Conservation (phyloP, 2,888 invertebrate species). For the Hypomecis punctinalis region DNA sequence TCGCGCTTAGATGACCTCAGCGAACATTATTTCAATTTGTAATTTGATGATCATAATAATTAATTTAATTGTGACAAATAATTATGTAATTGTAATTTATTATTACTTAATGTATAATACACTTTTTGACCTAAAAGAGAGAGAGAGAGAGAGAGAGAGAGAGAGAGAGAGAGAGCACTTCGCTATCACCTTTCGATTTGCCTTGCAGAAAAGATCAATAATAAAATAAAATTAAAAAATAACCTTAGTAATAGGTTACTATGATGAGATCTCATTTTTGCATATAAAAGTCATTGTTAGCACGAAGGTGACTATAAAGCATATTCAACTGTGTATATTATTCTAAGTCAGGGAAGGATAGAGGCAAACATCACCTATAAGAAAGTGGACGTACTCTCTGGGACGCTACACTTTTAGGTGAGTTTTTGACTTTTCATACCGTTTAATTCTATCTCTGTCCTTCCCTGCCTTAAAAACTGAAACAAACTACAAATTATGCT, state of each 20-base stretch:
- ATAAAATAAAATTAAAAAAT: no score
- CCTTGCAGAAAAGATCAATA: neutral
- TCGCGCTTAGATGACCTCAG: neutral
- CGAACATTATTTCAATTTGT: neutral
- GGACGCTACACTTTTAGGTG: conserved; percentile 81
- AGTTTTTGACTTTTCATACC: conserved; percentile 61
- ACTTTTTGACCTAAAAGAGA: neutral
- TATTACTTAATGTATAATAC: neutral
- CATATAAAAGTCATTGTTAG: neutral
- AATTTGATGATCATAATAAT: neutral
- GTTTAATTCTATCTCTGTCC: conserved; percentile 83
- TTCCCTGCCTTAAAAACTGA: conserved; percentile 77
- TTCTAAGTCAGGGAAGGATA: conserved; percentile 75
- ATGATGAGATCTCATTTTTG: neutral
- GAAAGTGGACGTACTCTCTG: conserved; percentile 72
- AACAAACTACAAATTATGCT: conserved; percentile 22
- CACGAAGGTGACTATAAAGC: neutral
- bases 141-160: conserved; percentile 17
- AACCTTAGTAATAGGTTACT: no score
- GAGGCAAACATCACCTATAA: conserved; percentile 79
- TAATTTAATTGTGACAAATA: no score
- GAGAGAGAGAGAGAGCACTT: conserved; percentile 9
- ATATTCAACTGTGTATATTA: neutral
- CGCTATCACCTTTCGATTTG: neutral
- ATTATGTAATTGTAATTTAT: no score